Percentiles rank a stretch among this genome's conserved stretches.
Evolutionary conservation across 2,113 vertebrate genomes (phyloP).

Genomic region (Haemorhous mexicanus): DNA sequence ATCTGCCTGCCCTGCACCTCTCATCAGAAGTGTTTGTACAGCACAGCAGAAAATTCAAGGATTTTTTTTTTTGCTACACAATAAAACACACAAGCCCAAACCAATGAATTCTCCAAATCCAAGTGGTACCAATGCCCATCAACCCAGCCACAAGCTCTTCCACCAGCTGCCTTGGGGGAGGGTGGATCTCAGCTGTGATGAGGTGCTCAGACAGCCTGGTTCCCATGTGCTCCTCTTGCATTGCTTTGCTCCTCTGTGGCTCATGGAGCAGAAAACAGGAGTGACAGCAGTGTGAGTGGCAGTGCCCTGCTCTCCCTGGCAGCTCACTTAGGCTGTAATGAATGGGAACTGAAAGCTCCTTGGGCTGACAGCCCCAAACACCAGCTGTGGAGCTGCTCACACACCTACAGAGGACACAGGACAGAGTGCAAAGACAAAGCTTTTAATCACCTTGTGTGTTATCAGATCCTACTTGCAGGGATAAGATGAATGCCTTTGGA

Average conservation of each 20-base stretch:
- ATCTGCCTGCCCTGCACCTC: neutral
- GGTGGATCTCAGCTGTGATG: neutral
- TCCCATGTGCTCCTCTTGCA: neutral
- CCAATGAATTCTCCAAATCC: neutral
- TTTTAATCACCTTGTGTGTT: neutral
- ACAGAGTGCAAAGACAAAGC: neutral
- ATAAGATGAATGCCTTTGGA: neutral
- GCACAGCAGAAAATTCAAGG: neutral
- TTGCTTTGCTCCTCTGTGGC: neutral
- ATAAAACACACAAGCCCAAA: neutral
- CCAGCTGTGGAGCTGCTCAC: accelerated
- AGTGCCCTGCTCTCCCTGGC: neutral
- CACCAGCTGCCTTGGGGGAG: neutral
- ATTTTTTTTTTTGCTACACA: neutral
- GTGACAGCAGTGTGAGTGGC: neutral
- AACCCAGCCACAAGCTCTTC: neutral
- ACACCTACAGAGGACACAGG: neutral
- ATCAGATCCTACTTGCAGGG: accelerated
- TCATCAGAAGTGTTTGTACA: neutral
- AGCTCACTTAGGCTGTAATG: neutral
- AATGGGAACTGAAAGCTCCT: neutral
- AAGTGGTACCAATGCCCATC: neutral
- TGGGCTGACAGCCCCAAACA: neutral
- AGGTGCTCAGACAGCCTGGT: neutral
- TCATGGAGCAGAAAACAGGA: neutral